These are phyloP conservation scores for Dicentrarchus labrax DNA, from an alignment of 2,113 vertebrate species.

Conservation along the genomic window DNA sequence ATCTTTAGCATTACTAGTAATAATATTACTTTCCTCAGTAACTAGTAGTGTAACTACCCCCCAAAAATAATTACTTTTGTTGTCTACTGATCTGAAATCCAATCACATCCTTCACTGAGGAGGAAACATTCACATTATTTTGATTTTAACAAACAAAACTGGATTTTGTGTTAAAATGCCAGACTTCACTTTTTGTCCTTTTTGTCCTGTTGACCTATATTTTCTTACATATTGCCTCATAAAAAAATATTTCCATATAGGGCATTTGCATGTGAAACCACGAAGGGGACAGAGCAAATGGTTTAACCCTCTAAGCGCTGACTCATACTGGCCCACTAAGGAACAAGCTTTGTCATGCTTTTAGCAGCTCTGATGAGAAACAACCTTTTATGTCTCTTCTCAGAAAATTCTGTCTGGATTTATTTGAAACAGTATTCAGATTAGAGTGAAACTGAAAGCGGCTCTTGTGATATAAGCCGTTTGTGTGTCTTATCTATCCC, in stretches of 20 bases:
- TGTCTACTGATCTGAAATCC: no score
- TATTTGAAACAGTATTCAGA: slow-evolving; percentile 57
- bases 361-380: slow-evolving; percentile 58
- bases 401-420: slow-evolving; percentile 48
- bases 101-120: no score
- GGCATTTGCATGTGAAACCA: slow-evolving; percentile 65
- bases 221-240: neutral
- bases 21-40: no score
- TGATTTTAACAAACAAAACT: no score
- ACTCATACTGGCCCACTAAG: slow-evolving; percentile 63
- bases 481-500: slow-evolving; percentile 44
- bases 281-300: slow-evolving; percentile 20
- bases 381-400: slow-evolving; percentile 59
- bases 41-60: no score
- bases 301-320: slow-evolving; percentile 66
- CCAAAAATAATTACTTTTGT: neutral
- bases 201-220: neutral
- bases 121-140: no score
- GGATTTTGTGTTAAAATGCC: neutral
- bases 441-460: slow-evolving; percentile 59
- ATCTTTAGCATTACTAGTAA: no score
- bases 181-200: neutral
- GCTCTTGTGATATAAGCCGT: slow-evolving; percentile 23
- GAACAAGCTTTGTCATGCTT: slow-evolving; percentile 22
- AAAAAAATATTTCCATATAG: neutral